Base-by-base conservation (phyloP, 2,113 vertebrate species). In the Natator depressus region DNA sequence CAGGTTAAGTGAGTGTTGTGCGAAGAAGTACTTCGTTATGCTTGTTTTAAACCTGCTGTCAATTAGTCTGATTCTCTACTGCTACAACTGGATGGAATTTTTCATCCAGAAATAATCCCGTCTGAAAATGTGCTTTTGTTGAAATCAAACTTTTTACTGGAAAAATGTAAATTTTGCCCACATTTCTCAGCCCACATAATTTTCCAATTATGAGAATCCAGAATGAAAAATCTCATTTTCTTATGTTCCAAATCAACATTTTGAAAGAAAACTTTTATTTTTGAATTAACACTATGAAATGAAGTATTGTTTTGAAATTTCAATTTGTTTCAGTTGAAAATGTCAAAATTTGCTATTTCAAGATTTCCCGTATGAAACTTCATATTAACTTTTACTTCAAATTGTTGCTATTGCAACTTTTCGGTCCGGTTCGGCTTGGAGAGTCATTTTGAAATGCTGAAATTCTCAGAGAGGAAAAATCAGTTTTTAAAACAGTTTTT, bases 391-490 rank as follows among this genome's bases (percentile, higher is more conserved):
- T 76, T 46, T 42, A 75, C 20, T 76, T 42, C 5, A 46, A 13
- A 25, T 25, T 46, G 46, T 76, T 76, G 72, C 35, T 19, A n/a
- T 69, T 69, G 62, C 62, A 76, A 46, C 38, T 76, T 12, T 24
- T 1, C 2, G 1, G 14, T 80, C 25, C 5, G 29, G 6, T 8
- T 51, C 22, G 12, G 2, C 1, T 7, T 0, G 5, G 0, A 29
- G 42, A 50, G 19, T 24, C 54, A n/a, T 42, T 42, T 14, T 53
- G 50, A n/a, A 53, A n/a, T 29, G 10, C n/a, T 53, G 20, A 22
- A 50, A 24, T n/a, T 13, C 20, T 29, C 49, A 51, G 31, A 24
- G 24, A 82, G 12, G 35, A 38, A n/a, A 54, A 9, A 27, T 55
- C 4, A 27, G 35, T 20, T 12, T 53, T 35, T 27, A 4, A 27